Evolutionary conservation across 2,888 invertebrate genomes (phyloP), one percentile per base, ranked within the genome.

Genomic region (Euplexia lucipara): DNA sequence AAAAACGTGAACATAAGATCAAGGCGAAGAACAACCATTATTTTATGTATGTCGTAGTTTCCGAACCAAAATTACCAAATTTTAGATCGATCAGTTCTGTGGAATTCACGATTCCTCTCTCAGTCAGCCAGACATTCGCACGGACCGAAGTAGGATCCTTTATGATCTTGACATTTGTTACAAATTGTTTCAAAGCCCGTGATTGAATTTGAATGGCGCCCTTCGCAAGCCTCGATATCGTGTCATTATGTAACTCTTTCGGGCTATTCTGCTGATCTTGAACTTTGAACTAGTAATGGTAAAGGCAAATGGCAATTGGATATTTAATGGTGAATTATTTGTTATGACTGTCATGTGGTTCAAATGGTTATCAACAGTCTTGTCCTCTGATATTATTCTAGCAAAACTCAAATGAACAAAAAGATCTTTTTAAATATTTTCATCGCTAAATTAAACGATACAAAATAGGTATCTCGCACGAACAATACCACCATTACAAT

Each of bases 151-250:
- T 80, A 54, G 78, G 74, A 75, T 79, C 79, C 75, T 83, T 87
- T 86, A 87, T 85, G 85, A 79, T 86, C 86, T 87, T 89, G 88
- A 88, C 89, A 89, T 89, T 89, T 88, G 83, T 81, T 82, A 81
- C 78, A 83, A 83, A 88, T 85, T 84, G 85, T 85, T 85, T 79
- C 81, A 83, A 84, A 86, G 84, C 73, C 84, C 79, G 81, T 84
- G 86, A 86, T 85, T 83, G 83, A 82, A 81, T 84, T 85, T 78
- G 75, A 87, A 87, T 83, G 82, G 69, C 68, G 82, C 76, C 83
- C 83, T 80, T 82, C 64, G 60, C 62, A 72, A 52, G 76, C 72
- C 69, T 37, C 70, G 51, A 71, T 76, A 54, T 66, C 64, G 67
- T 81, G 79, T 73, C 82, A 83, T 83, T 82, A 79, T 57, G 79